phyloP scores from a whole-genome alignment of 2,888 invertebrate genomes.

The Pecten maximus region DNA sequence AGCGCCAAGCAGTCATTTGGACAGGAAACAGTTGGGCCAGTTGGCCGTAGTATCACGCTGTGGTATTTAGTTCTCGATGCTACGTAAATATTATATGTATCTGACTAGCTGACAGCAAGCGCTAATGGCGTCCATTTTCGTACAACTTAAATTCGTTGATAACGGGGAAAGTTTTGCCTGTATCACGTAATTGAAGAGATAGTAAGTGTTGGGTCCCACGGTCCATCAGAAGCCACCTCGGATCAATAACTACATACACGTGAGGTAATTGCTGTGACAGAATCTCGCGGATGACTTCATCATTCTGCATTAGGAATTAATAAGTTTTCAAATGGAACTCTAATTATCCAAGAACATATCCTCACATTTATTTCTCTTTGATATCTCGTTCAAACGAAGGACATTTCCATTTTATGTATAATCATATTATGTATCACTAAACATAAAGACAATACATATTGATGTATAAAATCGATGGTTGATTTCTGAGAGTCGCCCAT shows the following conservation, averaged over 20 bases:
- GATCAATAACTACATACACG: not conserved
- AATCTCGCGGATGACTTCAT: not conserved
- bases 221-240: not conserved
- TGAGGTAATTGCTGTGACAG: not conserved
- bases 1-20: not conserved
- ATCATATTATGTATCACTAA: not conserved
- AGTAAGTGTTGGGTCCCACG: slow-evolving; percentile 11
- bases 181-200: slow-evolving; percentile 20
- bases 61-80: too few relatives aligned
- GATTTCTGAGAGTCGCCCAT: not conserved
- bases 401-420: not conserved
- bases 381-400: not conserved
- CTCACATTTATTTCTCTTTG: not conserved
- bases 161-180: not conserved
- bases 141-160: not conserved
- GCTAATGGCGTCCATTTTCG: not conserved
- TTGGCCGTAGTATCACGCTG: too few relatives aligned
- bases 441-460: not conserved
- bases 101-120: not conserved
- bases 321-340: slow-evolving; percentile 16
- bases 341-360: not conserved
- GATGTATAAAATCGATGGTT: not conserved
- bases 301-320: slow-evolving; percentile 25
- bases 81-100: too few relatives aligned
- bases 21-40: too few relatives aligned